Evolutionary conservation across 2,797 vertebrate genomes (phyloP).

Genomic region (Petrocephalus schoutedeni): DNA sequence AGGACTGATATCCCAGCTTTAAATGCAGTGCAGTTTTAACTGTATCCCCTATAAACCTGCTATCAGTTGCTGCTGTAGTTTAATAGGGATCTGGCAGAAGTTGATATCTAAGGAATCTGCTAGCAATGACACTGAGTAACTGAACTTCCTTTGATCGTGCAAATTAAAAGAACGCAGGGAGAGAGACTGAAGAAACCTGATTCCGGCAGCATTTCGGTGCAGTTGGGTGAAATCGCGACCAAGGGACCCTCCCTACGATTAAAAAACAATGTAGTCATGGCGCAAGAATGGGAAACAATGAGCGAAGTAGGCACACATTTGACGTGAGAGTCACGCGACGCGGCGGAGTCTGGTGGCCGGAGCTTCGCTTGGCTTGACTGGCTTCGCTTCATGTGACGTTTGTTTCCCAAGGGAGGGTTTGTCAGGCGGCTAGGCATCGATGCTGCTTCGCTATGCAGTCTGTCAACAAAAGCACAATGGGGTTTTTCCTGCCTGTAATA

Average conservation of each 20-base stretch:
- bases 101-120: background rate
- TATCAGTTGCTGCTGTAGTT: background rate
- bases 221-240: background rate
- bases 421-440: conserved; percentile 12
- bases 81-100: background rate
- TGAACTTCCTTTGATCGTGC: background rate
- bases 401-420: conserved; percentile 22
- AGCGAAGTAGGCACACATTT: background rate
- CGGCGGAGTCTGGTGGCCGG: background rate
- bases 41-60: background rate
- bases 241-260: background rate
- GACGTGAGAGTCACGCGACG: background rate
- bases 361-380: background rate
- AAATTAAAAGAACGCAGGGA: background rate
- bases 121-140: background rate
- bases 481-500: background rate
- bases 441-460: conserved; percentile 5
- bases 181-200: background rate
- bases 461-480: conserved; percentile 21
- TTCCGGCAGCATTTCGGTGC: background rate
- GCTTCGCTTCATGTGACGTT: background rate
- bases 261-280: background rate
- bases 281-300: background rate
- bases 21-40: background rate
- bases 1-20: background rate